phyloP scores from a whole-genome alignment of 2,888 invertebrate genomes.

The Drosophila suboccidentalis region DNA sequence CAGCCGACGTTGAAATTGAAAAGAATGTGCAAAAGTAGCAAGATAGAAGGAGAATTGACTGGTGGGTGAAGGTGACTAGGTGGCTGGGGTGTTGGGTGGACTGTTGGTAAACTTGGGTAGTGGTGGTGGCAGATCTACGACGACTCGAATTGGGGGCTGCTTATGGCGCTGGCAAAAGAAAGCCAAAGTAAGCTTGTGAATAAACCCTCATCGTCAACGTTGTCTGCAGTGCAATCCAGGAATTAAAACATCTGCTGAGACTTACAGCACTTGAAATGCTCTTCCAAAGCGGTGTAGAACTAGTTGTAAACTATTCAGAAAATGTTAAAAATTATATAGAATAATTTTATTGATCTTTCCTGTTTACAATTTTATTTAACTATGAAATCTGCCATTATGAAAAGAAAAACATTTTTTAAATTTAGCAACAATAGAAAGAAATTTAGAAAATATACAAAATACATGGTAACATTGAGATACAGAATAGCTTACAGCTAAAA shows the following conservation, averaged over 20 bases:
- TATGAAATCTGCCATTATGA: too few species aligned
- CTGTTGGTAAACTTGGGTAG: slow-evolving; percentile 2
- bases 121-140: slow-evolving; percentile 42
- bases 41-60: slow-evolving; percentile 47
- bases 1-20: slow-evolving; percentile 74
- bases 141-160: slow-evolving; percentile 43
- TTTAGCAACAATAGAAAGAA: too few species aligned
- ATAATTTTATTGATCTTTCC: too few species aligned
- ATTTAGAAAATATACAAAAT: too few species aligned
- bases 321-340: too few species aligned
- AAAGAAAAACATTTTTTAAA: too few species aligned
- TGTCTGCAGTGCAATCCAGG: slow-evolving; percentile 61
- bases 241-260: neutral
- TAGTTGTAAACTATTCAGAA: neutral
- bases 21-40: slow-evolving; percentile 82
- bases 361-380: too few species aligned
- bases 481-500: too few species aligned
- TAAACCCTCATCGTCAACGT: slow-evolving; percentile 74
- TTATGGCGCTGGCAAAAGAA: slow-evolving; percentile 65
- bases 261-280: slow-evolving; percentile 26
- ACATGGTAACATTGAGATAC: too few species aligned
- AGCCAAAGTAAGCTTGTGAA: slow-evolving; percentile 78
- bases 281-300: slow-evolving; percentile 13
- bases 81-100: slow-evolving; percentile 6
- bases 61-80: slow-evolving; percentile 21